A percentile compares a stretch with the other conserved stretches of the same genome.
Evolutionary conservation across 2,888 invertebrate genomes (phyloP).

Genomic region (Ichneumoninae sp.): DNA sequence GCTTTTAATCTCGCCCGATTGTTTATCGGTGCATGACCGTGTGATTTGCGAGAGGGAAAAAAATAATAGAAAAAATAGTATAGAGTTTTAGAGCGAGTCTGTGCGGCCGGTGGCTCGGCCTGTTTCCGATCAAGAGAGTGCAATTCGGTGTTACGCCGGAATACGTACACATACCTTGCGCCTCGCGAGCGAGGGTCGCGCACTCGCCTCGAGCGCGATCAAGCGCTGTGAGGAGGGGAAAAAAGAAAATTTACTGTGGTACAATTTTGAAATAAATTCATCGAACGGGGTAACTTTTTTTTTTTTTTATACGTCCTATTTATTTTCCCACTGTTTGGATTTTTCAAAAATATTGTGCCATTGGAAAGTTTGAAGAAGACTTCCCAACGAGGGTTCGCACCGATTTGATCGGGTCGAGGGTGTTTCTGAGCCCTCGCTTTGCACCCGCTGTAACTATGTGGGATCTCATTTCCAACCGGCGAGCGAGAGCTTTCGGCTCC

Average conservation of each 20-base stretch:
- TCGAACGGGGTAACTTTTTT: background rate
- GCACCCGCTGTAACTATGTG: slow-evolving; percentile 15
- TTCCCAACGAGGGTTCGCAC: background rate
- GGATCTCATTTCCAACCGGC: slow-evolving; percentile 17
- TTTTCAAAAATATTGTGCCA: background rate
- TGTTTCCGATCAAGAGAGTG: slow-evolving; percentile 76
- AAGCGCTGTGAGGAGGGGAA: slow-evolving; percentile 11
- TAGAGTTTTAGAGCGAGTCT: slow-evolving; percentile 42
- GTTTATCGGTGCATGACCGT: slow-evolving; percentile 59
- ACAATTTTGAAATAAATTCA: background rate
- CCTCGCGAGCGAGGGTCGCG: slow-evolving; percentile 44
- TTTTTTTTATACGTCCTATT: background rate
- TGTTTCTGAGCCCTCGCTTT: slow-evolving; percentile 41
- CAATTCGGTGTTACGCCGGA: slow-evolving; percentile 74
- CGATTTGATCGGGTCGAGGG: slow-evolving; percentile 48
- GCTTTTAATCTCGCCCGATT: slow-evolving; percentile 57
- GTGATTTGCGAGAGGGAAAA: slow-evolving; percentile 42
- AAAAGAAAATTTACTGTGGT: background rate
- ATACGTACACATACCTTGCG: slow-evolving; percentile 34
- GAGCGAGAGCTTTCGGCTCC: slow-evolving; percentile 18
- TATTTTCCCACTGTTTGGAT: background rate
- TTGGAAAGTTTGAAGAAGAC: background rate
- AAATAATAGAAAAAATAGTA: slow-evolving; percentile 49
- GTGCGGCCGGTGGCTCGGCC: slow-evolving; percentile 62
- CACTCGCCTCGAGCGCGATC: slow-evolving; percentile 30